These are phyloP conservation scores for Gisinianus flammeolus DNA, from an alignment of 2,888 invertebrate species.

Conservation along the genomic window DNA sequence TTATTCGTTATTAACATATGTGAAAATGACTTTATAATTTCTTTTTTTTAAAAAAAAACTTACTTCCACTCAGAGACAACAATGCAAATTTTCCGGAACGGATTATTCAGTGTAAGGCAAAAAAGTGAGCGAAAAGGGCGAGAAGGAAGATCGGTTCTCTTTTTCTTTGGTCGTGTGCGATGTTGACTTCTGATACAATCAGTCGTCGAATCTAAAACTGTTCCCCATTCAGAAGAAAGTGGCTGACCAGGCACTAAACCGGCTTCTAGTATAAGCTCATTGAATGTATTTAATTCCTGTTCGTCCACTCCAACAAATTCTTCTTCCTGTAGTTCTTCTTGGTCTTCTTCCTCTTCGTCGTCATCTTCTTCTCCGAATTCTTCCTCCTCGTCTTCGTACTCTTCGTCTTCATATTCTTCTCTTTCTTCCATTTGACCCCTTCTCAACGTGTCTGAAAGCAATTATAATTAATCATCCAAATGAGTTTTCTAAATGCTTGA, in stretches of 20 bases:
- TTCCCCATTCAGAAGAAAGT: background rate
- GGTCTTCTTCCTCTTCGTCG: background rate
- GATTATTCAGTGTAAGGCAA: slow-evolving; percentile 56
- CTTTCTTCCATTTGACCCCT: too few relatives aligned
- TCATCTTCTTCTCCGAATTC: background rate
- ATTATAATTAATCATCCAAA: background rate
- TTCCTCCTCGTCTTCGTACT: background rate
- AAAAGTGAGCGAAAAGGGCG: slow-evolving; percentile 51
- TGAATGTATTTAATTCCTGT: background rate
- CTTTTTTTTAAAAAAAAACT: slow-evolving; percentile 16
- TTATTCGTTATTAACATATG: background rate
- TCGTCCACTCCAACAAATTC: background rate
- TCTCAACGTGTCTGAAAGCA: background rate
- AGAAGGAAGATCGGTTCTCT: background rate
- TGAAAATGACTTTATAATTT: background rate
- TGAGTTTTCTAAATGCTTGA: background rate
- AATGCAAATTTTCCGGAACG: slow-evolving; percentile 54
- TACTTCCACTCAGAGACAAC: slow-evolving; percentile 58
- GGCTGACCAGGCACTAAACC: background rate
- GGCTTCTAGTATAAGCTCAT: background rate
- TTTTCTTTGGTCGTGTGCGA: background rate
- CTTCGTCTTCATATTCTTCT: background rate
- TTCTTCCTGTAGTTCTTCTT: background rate
- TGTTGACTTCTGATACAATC: background rate
- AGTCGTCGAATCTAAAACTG: background rate